Conservation (phyloP, 2,797 vertebrate genomes). For the Eptatretus atami region DNA sequence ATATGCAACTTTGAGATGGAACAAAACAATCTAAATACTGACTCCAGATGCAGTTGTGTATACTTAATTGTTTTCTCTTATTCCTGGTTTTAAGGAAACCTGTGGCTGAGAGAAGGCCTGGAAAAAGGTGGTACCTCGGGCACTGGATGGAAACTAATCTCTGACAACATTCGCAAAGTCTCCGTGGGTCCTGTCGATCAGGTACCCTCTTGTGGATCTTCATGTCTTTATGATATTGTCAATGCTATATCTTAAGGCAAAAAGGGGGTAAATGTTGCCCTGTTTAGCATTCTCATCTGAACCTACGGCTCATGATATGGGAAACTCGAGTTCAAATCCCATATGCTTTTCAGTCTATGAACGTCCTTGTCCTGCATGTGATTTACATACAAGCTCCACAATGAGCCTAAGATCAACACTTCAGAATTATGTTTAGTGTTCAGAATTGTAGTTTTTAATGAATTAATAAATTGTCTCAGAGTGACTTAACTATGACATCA, state of each 20-base stretch:
- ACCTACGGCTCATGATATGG: no score
- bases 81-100: constrained; percentile 27
- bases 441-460: no score
- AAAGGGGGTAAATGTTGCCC: no score
- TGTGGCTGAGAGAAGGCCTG: constrained; percentile 63
- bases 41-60: neutral
- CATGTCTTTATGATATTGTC: no score
- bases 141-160: constrained; percentile 61
- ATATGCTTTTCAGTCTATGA: no score
- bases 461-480: neutral
- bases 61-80: neutral
- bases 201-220: constrained; percentile 16
- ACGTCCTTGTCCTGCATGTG: no score
- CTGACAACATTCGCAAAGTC: constrained; percentile 68
- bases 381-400: no score
- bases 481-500: neutral
- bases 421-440: no score
- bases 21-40: neutral
- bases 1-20: neutral
- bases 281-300: no score
- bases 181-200: constrained; percentile 75
- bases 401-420: no score
- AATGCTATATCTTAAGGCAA: no score
- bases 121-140: constrained; percentile 76
- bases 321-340: no score